These are phyloP conservation scores for Lepeophtheirus salmonis DNA, from an alignment of 1,140 invertebrate genomes.

Conservation along the genomic window DNA sequence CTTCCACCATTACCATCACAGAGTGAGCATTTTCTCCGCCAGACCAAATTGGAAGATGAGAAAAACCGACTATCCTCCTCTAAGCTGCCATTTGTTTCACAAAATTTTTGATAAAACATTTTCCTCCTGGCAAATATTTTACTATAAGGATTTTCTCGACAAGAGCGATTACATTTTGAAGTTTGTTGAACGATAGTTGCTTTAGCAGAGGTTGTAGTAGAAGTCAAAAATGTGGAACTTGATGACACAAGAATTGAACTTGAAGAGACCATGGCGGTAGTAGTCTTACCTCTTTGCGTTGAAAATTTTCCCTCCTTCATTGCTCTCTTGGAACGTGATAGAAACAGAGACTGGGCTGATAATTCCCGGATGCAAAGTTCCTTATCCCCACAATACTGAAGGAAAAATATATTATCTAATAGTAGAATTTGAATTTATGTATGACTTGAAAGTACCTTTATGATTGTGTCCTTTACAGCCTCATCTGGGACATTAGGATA, in stretches of 20 bases:
- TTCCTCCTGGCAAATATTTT: slow-evolving; percentile 1
- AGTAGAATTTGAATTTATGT: no score
- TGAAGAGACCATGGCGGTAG: no score
- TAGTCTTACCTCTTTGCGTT: no score
- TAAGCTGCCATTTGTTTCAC: neutral
- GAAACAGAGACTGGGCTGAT: no score
- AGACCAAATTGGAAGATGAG: neutral
- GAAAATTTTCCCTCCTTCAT: no score
- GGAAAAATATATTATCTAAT: no score
- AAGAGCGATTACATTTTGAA: neutral
- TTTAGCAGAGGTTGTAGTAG: neutral
- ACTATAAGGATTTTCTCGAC: neutral
- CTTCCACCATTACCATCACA: no score
- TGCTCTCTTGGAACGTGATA: no score
- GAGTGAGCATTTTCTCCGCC: neutral
- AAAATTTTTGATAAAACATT: neutral
- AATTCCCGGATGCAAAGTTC: neutral
- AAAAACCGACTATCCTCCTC: neutral
- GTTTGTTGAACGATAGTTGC: neutral
- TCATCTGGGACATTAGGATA: slow-evolving; percentile 14
- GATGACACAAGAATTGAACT: no score
- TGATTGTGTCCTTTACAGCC: slow-evolving; percentile 5
- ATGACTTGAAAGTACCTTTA: no score
- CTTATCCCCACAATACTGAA: neutral
- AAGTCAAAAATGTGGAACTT: no score